Base-by-base conservation (phyloP, 2,797 vertebrate genomes). In the Podarcis siculus region DNA sequence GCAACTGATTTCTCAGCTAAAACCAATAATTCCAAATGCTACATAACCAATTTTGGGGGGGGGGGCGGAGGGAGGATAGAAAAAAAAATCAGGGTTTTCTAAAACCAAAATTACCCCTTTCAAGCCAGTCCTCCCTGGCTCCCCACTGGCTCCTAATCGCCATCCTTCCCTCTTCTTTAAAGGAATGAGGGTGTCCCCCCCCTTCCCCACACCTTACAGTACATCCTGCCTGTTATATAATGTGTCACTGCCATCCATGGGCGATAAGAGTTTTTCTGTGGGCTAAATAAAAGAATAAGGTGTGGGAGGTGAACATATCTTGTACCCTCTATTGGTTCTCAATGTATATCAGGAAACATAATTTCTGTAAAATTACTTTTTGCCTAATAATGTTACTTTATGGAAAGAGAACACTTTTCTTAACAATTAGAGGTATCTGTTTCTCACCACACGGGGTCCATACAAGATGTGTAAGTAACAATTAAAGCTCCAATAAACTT, bases 391-490 rank as follows among this genome's bases (percentile, higher is more conserved):
- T 66, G 37, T 76, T 30, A 30, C 19, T 72, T 55, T 73, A 55
- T 72, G 32, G 27, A 66, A 75, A 39, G 23, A 66, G 37, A 17
- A 76, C n/a, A 55, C 61, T 5, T 77, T n/a, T 73, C 58, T 85
- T n/a, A 85, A 66, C n/a, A 76, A 85, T 85, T 77, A 66, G 17
- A 77, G 66, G 27, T 27, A 66, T 77, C 55, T 66, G 55, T 61
- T 85, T 77, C 55, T 64, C 73, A 42, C 58, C 35, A 39, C 55
- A 85, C 45, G 58, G 42, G 73, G 35, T 30, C 73, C 19, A 85
- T 77, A 66, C 27, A 21, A 42, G 25, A 85, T 85, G 55, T 77
- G 83, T 66, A 73, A 77, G 77, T 77, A 77, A 85, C 27, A 64
- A 66, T 37, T 21, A 77, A 77, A 23, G 58, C 37, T n/a, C 35